Percentiles rank a stretch among this genome's conserved stretches.
phyloP scores from a whole-genome alignment of 2,113 vertebrate genomes.

The Psilopogon haemacephalus region DNA sequence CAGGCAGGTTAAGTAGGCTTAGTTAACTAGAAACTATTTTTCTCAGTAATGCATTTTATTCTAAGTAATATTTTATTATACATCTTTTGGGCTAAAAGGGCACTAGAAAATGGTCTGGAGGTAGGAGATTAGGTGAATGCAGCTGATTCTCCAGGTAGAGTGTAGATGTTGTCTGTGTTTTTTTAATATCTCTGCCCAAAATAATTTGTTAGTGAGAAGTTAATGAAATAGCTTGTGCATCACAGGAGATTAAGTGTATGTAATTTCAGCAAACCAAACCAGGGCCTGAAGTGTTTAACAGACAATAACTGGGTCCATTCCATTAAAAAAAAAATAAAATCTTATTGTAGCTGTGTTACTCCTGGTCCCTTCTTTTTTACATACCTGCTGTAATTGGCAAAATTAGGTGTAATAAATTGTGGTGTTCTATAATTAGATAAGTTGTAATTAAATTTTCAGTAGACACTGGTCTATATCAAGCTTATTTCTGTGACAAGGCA shows the following conservation, averaged over 20 bases:
- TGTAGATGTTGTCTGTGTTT: not conserved
- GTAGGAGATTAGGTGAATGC: not conserved
- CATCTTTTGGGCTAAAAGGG: not conserved
- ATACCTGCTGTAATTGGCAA: conserved; percentile 55
- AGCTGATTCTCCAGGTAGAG: not conserved
- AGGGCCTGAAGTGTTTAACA: not conserved
- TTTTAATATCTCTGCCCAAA: not conserved
- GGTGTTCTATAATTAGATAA: conserved; percentile 55
- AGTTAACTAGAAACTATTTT: not conserved
- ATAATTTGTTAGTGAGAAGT: not conserved
- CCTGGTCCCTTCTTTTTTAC: conserved; percentile 1
- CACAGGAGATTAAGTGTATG: not conserved
- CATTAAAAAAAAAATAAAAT: not conserved
- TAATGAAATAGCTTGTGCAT: not conserved
- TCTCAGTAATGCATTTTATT: not conserved
- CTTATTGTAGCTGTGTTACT: not conserved
- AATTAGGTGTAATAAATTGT: conserved; percentile 31
- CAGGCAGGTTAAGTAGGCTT: not conserved
- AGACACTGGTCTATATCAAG: conserved; percentile 22
- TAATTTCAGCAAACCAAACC: not conserved
- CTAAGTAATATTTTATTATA: not conserved
- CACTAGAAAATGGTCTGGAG: not conserved
- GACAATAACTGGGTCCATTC: not conserved
- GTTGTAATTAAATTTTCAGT: conserved; percentile 65
- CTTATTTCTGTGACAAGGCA: conserved; percentile 30